Percentiles rank a stretch among this genome's conserved stretches.
These are phyloP conservation scores for Cacoxenus indagator DNA, from an alignment of 2,888 invertebrate species.

Conservation along the genomic window DNA sequence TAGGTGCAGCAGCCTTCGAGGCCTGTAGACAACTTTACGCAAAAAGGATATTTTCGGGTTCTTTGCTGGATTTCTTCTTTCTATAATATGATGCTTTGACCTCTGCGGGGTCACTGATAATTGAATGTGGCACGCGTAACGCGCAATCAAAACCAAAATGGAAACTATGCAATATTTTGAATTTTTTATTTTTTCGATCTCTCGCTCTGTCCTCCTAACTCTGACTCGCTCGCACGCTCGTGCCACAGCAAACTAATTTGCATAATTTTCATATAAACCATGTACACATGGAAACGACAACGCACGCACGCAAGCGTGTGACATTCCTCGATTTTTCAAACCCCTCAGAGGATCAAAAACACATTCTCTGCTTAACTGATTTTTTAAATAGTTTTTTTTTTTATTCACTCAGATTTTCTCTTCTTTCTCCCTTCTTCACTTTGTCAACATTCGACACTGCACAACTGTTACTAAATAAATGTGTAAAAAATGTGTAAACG, in stretches of 20 bases:
- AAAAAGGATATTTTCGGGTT: background rate
- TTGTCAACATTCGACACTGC: slow-evolving; percentile 33
- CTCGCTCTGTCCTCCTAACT: background rate
- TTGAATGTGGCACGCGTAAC: slow-evolving; percentile 14
- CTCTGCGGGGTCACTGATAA: slow-evolving; percentile 46
- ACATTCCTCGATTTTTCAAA: background rate
- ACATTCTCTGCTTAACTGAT: background rate
- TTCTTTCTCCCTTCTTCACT: background rate
- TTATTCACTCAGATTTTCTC: slow-evolving; percentile 9
- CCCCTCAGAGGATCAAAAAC: background rate
- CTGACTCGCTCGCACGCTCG: background rate
- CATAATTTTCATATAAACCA: slow-evolving; percentile 58
- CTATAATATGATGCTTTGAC: slow-evolving; percentile 16
- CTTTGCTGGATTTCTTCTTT: background rate
- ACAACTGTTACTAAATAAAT: slow-evolving; percentile 42
- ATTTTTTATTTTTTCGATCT: slow-evolving; percentile 42
- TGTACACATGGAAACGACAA: slow-evolving; percentile 30
- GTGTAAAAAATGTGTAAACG: slow-evolving; percentile 61
- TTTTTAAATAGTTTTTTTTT: background rate
- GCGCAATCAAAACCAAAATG: slow-evolving; percentile 16
- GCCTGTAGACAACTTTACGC: slow-evolving; percentile 39
- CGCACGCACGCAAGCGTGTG: slow-evolving; percentile 27
- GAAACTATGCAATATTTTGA: slow-evolving; percentile 21
- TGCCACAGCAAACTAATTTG: slow-evolving; percentile 48
- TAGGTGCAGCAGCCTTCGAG: slow-evolving; percentile 50